A percentile compares a stretch with the other conserved stretches of the same genome.
Conservation (phyloP, 2,797 vertebrate species). For the Betta splendens region DNA sequence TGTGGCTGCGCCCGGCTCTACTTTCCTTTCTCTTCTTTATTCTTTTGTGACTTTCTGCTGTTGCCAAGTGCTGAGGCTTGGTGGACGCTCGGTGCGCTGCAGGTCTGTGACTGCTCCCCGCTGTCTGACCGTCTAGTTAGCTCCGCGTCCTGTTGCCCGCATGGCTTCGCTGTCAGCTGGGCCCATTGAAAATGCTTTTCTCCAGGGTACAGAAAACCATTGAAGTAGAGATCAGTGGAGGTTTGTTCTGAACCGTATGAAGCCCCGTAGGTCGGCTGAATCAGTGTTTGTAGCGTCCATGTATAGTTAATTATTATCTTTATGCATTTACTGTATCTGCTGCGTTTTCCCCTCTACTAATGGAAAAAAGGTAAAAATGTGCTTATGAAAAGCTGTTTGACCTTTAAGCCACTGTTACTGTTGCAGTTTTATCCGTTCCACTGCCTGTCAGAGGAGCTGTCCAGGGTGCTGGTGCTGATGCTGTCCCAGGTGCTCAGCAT, state of each 20-base stretch:
- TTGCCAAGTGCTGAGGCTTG: slow-evolving; percentile 7
- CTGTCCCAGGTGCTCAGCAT: slow-evolving; percentile 29
- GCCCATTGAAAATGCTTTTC: not conserved
- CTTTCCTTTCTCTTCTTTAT: not conserved
- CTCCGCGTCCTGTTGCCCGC: slow-evolving; percentile 1
- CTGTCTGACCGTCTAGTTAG: slow-evolving; percentile 26
- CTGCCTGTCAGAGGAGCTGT: slow-evolving; percentile 19
- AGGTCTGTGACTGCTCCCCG: slow-evolving; percentile 18
- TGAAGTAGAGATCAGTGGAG: slow-evolving; percentile 12
- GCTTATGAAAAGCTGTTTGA: too few species aligned
- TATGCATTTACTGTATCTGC: too few species aligned
- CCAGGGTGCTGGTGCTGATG: slow-evolving; percentile 41
- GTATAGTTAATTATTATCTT: too few species aligned
- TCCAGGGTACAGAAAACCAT: not conserved
- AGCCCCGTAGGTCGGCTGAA: not conserved
- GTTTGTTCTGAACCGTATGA: slow-evolving; percentile 9
- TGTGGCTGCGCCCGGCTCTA: not conserved
- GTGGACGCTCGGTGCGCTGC: not conserved
- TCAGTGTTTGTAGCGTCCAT: too few species aligned
- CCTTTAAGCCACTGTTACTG: not conserved
- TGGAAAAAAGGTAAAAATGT: too few species aligned
- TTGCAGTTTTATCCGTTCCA: not conserved
- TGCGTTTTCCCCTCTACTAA: too few species aligned
- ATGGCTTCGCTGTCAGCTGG: slow-evolving; percentile 4
- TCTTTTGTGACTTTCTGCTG: not conserved